phyloP scores from a whole-genome alignment of 2,888 invertebrate genomes.

The Carabus problematicus region DNA sequence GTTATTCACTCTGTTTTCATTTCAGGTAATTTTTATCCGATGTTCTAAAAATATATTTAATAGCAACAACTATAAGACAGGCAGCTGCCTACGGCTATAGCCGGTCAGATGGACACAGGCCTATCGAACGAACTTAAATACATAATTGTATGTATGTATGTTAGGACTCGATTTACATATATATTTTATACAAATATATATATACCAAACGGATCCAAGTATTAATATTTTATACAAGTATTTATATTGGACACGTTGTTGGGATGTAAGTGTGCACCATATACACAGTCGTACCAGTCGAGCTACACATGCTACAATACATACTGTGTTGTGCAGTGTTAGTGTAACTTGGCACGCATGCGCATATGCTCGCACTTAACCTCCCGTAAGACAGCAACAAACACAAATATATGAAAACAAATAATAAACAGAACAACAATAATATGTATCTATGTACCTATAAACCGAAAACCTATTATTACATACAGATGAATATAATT shows the following conservation, averaged over 20 bases:
- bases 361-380: too few species aligned
- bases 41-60: constrained; percentile 58
- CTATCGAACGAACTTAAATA: constrained; percentile 25
- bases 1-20: constrained; percentile 56
- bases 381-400: neutral
- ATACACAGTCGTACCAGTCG: neutral
- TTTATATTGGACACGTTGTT: constrained; percentile 10
- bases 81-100: constrained; percentile 54
- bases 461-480: constrained; percentile 23
- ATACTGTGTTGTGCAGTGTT: too few species aligned
- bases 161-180: constrained; percentile 17
- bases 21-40: constrained; percentile 55
- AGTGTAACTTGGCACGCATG: too few species aligned
- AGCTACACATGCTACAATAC: too few species aligned
- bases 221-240: constrained; percentile 14
- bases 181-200: constrained; percentile 20
- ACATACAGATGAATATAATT: constrained; percentile 9
- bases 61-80: constrained; percentile 60
- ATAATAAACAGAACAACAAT: constrained; percentile 17
- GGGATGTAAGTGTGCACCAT: neutral
- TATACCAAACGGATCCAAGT: constrained; percentile 23
- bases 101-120: constrained; percentile 48
- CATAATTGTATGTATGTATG: too few species aligned
- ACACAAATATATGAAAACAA: constrained; percentile 16
- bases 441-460: neutral